Conservation (phyloP, 1,140 invertebrate genomes). For the Neodiprion virginianus region DNA sequence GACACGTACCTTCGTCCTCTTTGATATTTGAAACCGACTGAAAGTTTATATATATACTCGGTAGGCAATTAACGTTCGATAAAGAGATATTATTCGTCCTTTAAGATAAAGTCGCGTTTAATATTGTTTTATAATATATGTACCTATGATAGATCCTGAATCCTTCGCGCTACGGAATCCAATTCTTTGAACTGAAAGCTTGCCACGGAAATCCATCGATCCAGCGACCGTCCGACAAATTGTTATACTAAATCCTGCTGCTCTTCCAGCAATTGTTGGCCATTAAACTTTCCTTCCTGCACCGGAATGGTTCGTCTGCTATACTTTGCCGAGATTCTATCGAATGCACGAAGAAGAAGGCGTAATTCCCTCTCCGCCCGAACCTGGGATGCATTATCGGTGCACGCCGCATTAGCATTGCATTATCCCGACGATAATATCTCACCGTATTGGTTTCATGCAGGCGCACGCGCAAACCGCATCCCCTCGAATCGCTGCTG, state of each 20-base stretch:
- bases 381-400: neutral
- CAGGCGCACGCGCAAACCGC: neutral
- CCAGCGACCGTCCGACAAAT: neutral
- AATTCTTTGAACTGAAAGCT: neutral
- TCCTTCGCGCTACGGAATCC: no score
- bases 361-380: neutral
- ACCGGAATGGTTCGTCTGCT: no score
- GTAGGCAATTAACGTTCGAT: neutral
- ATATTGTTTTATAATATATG: no score
- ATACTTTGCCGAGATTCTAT: neutral
- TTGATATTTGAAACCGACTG: neutral
- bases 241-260: neutral
- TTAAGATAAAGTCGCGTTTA: no score
- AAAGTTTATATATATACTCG: neutral
- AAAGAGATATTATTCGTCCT: neutral
- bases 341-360: neutral
- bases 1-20: neutral
- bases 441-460: neutral
- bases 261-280: neutral
- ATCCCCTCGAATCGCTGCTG: neutral
- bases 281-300: neutral
- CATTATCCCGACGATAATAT: neutral
- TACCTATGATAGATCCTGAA: no score
- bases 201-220: neutral
- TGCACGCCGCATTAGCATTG: slow-evolving; percentile 1